These are phyloP conservation scores for Bubo blakistoni DNA, from an alignment of 2,113 vertebrate genomes.

Conservation along the genomic window DNA sequence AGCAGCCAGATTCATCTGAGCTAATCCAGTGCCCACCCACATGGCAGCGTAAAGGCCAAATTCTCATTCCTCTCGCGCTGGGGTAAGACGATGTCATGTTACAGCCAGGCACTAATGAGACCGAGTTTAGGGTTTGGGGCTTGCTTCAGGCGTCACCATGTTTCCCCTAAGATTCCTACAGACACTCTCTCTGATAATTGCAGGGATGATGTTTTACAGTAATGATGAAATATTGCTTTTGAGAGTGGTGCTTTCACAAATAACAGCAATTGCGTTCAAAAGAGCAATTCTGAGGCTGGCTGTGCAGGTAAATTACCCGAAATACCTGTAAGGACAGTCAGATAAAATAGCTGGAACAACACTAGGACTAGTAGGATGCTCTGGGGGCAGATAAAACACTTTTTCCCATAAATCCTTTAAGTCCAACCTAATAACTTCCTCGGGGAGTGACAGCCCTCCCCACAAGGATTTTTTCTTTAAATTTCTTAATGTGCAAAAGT, in stretches of 20 bases:
- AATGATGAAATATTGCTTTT: constrained; percentile 5
- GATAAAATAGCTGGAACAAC: neutral
- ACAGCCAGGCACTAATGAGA: neutral
- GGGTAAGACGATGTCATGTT: neutral
- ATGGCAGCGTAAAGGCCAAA: neutral
- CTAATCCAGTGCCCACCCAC: neutral
- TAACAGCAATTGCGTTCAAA: neutral
- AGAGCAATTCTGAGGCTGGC: neutral
- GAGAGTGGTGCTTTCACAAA: neutral
- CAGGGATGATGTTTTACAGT: neutral
- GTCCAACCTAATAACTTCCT: neutral
- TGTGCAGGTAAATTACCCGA: neutral
- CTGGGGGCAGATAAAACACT: neutral
- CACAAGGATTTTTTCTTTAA: neutral
- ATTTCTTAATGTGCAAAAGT: neutral
- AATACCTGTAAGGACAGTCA: neutral
- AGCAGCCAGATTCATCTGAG: neutral
- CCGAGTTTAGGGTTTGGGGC: neutral
- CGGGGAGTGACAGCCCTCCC: neutral
- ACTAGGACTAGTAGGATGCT: neutral
- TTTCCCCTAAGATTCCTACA: neutral
- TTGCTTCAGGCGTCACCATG: neutral
- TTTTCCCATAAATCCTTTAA: neutral
- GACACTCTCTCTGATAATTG: neutral
- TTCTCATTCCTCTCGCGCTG: neutral